Evolutionary conservation across 30 jellyfish, hydroid and myxozoan genomes (phyloP).

Genomic region (Chrysaora quinquecirrha): DNA sequence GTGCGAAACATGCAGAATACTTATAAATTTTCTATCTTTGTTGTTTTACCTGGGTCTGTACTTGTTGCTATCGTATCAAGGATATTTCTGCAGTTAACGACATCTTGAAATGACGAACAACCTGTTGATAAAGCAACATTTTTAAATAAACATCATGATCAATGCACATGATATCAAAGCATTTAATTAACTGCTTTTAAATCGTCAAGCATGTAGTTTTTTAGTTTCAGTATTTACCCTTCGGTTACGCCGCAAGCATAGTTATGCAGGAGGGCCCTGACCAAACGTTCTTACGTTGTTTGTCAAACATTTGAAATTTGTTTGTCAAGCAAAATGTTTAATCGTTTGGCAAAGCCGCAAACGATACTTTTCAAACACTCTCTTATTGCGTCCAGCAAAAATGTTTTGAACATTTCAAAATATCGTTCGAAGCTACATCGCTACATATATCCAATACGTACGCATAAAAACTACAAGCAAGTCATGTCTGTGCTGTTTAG

Average conservation of each 20-base stretch:
- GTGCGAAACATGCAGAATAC: too few species aligned
- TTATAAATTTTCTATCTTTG: too few species aligned
- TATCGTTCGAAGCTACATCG: too few species aligned
- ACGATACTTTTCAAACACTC: neutral
- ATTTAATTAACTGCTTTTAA: neutral
- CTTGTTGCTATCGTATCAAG: constrained; percentile 23
- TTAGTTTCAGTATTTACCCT: neutral
- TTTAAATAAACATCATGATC: neutral
- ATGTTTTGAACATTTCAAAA: too few species aligned
- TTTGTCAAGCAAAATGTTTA: too few species aligned
- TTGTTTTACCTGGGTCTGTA: constrained; percentile 28
- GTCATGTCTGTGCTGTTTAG: too few species aligned
- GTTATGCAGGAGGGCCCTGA: neutral
- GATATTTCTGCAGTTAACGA: constrained; percentile 25
- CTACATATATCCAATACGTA: too few species aligned
- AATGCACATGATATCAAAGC: neutral
- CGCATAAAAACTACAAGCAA: too few species aligned
- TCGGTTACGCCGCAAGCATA: neutral
- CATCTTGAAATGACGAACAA: constrained; percentile 49
- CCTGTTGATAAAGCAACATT: constrained; percentile 2
- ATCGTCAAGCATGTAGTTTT: neutral
- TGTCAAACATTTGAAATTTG: too few species aligned
- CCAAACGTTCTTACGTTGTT: too few species aligned
- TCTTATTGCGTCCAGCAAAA: neutral
- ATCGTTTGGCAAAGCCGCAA: neutral